Conservation (phyloP, 2,797 vertebrate genomes). For the Protonibea diacanthus region DNA sequence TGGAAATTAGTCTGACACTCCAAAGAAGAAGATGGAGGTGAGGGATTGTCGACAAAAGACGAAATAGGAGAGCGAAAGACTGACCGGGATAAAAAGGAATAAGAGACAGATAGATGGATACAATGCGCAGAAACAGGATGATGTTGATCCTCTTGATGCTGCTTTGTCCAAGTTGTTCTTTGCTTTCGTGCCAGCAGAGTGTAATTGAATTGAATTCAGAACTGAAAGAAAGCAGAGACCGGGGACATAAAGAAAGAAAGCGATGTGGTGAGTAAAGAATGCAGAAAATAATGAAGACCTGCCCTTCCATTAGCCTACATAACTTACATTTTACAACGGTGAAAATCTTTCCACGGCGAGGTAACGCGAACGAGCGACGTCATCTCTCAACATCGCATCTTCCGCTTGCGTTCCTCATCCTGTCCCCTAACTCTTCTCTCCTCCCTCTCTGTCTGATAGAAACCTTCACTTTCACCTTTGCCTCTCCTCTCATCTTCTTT, state of each 20-base stretch:
- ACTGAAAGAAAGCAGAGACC: slow-evolving; percentile 54
- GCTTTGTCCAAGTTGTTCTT: slow-evolving; percentile 16
- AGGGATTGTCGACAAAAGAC: background rate
- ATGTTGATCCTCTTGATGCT: slow-evolving; percentile 21
- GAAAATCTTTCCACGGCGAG: slow-evolving; percentile 41
- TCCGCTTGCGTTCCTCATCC: slow-evolving; percentile 1
- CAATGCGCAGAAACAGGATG: slow-evolving; percentile 20
- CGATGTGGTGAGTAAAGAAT: slow-evolving; percentile 53
- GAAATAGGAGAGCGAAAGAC: slow-evolving; percentile 12
- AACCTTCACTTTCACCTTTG: slow-evolving; percentile 37
- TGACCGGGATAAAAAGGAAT: background rate
- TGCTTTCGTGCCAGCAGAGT: slow-evolving; percentile 29
- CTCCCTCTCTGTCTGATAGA: slow-evolving; percentile 12
- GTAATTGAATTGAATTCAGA: slow-evolving; percentile 26
- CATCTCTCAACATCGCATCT: slow-evolving; percentile 38
- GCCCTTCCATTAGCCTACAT: slow-evolving; percentile 45
- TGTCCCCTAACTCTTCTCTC: background rate
- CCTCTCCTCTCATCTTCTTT: background rate
- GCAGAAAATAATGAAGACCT: slow-evolving; percentile 57
- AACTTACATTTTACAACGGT: slow-evolving; percentile 46
- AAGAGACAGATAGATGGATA: background rate
- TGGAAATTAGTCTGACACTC: slow-evolving; percentile 60
- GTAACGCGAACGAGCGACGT: slow-evolving; percentile 35
- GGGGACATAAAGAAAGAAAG: slow-evolving; percentile 42
- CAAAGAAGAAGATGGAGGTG: slow-evolving; percentile 37